Evolutionary conservation across 2,113 vertebrate genomes (phyloP).

Genomic region (Crocuta crocuta): DNA sequence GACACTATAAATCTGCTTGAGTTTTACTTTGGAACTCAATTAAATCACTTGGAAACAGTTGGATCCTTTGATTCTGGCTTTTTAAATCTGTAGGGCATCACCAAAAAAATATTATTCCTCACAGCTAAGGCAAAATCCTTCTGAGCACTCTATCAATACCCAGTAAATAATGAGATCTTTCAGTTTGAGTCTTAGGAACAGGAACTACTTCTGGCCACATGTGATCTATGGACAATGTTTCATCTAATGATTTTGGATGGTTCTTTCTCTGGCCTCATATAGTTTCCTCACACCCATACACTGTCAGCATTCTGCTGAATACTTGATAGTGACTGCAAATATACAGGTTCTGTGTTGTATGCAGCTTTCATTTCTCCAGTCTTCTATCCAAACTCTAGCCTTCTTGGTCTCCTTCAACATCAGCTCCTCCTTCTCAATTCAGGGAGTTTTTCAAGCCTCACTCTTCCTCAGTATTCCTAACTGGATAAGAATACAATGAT

Average conservation of each 20-base stretch:
- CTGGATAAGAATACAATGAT: neutral
- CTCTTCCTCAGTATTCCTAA: no score
- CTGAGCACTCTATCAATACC: neutral
- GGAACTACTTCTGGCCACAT: neutral
- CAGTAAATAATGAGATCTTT: neutral
- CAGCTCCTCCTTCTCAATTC: neutral
- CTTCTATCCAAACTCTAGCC: neutral
- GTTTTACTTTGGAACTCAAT: neutral
- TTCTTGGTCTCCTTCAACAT: neutral
- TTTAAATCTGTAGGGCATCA: neutral
- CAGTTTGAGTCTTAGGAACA: neutral
- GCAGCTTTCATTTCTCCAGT: neutral
- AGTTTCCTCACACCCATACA: neutral
- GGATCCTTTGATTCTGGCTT: neutral
- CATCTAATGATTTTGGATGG: neutral
- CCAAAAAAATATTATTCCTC: neutral
- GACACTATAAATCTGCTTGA: neutral
- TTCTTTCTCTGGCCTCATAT: neutral
- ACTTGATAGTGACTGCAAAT: neutral
- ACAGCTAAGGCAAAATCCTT: neutral
- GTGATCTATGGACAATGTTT: neutral
- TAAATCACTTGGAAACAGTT: neutral
- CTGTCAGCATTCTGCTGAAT: neutral
- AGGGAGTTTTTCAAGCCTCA: neutral
- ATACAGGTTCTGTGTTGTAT: neutral